Evolutionary conservation across 1,140 invertebrate genomes (phyloP).

Genomic region (Sinella curviseta): DNA sequence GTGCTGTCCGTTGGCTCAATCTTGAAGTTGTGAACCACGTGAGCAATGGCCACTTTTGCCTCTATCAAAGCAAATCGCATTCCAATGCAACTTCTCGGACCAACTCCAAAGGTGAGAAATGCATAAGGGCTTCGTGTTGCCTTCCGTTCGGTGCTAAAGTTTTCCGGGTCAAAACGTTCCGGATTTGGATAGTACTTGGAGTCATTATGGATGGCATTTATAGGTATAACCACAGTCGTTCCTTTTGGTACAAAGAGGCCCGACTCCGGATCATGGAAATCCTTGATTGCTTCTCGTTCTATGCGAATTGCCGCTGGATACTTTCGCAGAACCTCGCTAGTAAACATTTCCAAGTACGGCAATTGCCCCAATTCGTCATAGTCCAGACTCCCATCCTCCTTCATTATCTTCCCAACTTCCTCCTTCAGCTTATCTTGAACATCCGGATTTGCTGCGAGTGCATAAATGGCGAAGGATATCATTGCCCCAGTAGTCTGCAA

Average conservation of each 20-base stretch:
- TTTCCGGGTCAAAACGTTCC: slow-evolving; percentile 61
- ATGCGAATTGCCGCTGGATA: neutral
- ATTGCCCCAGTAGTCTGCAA: slow-evolving; percentile 75
- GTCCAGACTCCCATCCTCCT: slow-evolving; percentile 42
- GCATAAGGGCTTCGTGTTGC: slow-evolving; percentile 53
- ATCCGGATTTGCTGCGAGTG: slow-evolving; percentile 67
- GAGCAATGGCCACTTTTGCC: neutral
- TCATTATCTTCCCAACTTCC: slow-evolving; percentile 49
- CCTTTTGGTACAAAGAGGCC: slow-evolving; percentile 54
- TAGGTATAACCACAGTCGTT: slow-evolving; percentile 51
- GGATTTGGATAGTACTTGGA: slow-evolving; percentile 57
- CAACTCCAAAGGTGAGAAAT: slow-evolving; percentile 62
- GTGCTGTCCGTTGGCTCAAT: neutral
- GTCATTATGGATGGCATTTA: slow-evolving; percentile 57
- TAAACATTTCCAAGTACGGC: slow-evolving; percentile 58
- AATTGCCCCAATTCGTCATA: slow-evolving; percentile 56
- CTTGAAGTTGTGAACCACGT: neutral
- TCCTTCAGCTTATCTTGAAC: slow-evolving; percentile 47
- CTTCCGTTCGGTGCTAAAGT: slow-evolving; percentile 58
- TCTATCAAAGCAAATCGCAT: neutral
- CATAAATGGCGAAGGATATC: slow-evolving; percentile 66
- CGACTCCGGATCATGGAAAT: slow-evolving; percentile 59
- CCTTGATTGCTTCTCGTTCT: slow-evolving; percentile 41
- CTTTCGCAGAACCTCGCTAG: neutral
- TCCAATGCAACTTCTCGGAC: slow-evolving; percentile 63